Conservation (phyloP, 2,888 invertebrate genomes). For the Chloroclysta siterata region DNA sequence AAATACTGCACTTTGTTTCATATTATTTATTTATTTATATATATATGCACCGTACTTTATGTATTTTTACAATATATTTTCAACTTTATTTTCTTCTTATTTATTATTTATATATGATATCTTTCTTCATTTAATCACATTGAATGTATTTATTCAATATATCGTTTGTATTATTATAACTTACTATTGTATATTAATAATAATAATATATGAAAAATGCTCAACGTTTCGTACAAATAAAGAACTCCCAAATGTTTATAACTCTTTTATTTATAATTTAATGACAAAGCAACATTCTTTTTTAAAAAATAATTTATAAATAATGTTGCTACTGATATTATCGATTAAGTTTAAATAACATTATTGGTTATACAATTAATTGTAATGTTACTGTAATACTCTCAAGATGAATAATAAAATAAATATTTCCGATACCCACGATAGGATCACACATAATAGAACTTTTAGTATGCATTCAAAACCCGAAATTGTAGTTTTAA, state of each 20-base stretch:
- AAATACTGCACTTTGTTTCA: conserved; percentile 19
- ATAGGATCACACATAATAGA: no score
- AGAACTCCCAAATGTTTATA: conserved; percentile 60
- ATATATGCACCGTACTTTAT: background rate
- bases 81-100: conserved; percentile 14
- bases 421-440: no score
- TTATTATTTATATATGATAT: background rate
- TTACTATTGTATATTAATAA: conserved; percentile 16
- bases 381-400: no score
- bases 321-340: no score
- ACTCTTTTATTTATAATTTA: conserved; percentile 13
- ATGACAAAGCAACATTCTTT: no score
- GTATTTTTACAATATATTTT: conserved; percentile 9
- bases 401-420: no score
- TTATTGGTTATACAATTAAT: no score
- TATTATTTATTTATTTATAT: conserved; percentile 24
- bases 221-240: conserved; percentile 77
- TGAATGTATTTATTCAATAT: conserved; percentile 6
- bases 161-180: background rate
- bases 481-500: no score
- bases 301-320: no score
- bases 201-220: conserved; percentile 39
- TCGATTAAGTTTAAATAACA: background rate
- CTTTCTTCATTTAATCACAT: conserved; percentile 14
- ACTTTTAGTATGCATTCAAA: no score